These are phyloP conservation scores for Drosophila rellima DNA, from an alignment of 2,888 invertebrate species.

Conservation along the genomic window DNA sequence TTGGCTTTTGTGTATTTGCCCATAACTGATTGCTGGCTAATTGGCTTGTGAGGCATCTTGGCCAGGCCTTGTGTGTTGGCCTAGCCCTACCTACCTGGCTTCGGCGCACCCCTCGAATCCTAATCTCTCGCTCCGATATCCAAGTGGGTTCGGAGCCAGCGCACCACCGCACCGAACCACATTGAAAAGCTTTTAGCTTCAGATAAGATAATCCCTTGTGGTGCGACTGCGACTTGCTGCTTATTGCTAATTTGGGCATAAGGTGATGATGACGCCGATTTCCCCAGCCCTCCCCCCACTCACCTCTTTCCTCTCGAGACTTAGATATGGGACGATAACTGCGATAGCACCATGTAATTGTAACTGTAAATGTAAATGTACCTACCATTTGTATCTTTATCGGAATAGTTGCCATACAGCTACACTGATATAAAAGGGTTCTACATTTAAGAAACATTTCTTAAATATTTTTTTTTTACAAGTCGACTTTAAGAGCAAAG, in stretches of 20 bases:
- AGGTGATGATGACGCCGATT: slow-evolving; percentile 50
- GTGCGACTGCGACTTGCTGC: slow-evolving; percentile 46
- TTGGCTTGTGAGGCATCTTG: slow-evolving; percentile 66
- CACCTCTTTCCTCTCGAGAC: neutral
- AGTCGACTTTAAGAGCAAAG: too few relatives aligned
- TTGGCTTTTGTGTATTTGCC: slow-evolving; percentile 30
- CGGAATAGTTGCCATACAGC: slow-evolving; percentile 15
- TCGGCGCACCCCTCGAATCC: slow-evolving; percentile 15
- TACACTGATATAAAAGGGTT: neutral
- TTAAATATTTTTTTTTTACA: too few relatives aligned
- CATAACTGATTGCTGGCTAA: slow-evolving; percentile 53
- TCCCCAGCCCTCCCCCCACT: neutral
- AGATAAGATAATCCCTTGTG: slow-evolving; percentile 82
- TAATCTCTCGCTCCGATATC: slow-evolving; percentile 36
- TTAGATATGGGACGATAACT: slow-evolving; percentile 54
- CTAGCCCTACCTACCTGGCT: slow-evolving; percentile 8
- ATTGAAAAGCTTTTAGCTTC: slow-evolving; percentile 59
- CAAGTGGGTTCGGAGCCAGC: slow-evolving; percentile 26
- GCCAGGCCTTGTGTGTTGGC: slow-evolving; percentile 29
- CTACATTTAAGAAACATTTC: too few relatives aligned
- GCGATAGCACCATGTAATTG: slow-evolving; percentile 57
- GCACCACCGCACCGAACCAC: slow-evolving; percentile 4
- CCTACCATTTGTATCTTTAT: too few relatives aligned
- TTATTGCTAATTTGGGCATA: slow-evolving; percentile 73
- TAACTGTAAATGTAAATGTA: slow-evolving; percentile 35